Percentiles rank a stretch among this genome's conserved stretches.
Conservation (phyloP, 2,113 vertebrate genomes). For the Phylloscopus whistleri region DNA sequence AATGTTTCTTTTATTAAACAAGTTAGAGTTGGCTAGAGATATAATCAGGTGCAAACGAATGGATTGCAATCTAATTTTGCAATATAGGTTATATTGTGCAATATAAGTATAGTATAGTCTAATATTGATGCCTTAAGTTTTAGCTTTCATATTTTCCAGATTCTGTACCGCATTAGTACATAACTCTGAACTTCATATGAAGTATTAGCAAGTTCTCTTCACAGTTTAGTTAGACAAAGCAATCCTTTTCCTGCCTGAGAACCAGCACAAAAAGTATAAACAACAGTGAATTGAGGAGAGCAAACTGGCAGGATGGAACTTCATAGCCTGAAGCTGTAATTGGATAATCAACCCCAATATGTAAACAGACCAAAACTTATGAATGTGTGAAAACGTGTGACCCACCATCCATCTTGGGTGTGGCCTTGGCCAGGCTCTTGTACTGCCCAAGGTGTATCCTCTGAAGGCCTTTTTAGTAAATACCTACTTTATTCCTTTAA, state of each 20-base stretch:
- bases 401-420: neutral
- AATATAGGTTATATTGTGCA: neutral
- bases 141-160: neutral
- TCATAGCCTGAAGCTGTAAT: neutral
- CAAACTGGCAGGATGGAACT: neutral
- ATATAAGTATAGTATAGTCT: neutral
- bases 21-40: neutral
- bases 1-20: neutral
- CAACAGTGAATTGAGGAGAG: neutral
- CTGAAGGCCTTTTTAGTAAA: neutral
- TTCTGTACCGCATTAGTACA: neutral
- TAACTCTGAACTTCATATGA: neutral
- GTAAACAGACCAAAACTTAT: neutral
- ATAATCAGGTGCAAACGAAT: neutral
- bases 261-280: neutral
- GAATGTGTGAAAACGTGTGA: neutral
- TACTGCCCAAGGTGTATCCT: neutral
- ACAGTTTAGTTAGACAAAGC: neutral
- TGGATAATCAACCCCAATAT: neutral
- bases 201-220: neutral
- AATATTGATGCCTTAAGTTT: neutral
- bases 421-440: neutral
- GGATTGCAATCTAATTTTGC: neutral
- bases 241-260: neutral
- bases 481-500: neutral